These are phyloP conservation scores for Drosophila kanekoi DNA, from an alignment of 2,888 invertebrate genomes.

Conservation along the genomic window DNA sequence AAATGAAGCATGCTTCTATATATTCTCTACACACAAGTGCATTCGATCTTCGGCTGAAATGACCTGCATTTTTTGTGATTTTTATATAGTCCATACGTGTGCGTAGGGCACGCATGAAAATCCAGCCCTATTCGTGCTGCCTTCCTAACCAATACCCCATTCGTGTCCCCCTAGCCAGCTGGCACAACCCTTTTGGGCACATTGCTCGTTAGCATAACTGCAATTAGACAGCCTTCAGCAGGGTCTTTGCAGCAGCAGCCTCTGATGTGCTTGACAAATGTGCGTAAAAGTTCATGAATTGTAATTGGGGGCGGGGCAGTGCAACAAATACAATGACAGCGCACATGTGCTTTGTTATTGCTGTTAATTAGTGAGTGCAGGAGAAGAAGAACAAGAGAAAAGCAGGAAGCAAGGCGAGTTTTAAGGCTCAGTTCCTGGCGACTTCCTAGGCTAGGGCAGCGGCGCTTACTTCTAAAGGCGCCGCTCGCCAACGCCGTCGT, in stretches of 20 bases:
- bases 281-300: constrained; percentile 77
- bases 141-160: neutral
- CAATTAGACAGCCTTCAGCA: constrained; percentile 64
- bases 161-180: neutral
- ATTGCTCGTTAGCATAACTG: constrained; percentile 72
- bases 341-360: constrained; percentile 42
- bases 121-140: constrained; percentile 36
- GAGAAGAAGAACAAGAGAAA: neutral
- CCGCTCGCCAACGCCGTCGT: constrained; percentile 51
- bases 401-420: neutral
- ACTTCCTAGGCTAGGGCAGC: constrained; percentile 46
- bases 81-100: constrained; percentile 58
- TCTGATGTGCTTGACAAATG: constrained; percentile 69
- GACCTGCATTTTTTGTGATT: neutral
- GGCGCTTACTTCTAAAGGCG: constrained; percentile 70
- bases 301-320: constrained; percentile 54
- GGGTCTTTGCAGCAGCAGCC: neutral
- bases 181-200: constrained; percentile 24
- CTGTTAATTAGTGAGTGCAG: constrained; percentile 45
- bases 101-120: constrained; percentile 66
- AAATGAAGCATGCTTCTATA: too few species aligned
- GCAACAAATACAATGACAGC: constrained; percentile 26
- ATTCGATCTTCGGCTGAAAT: neutral
- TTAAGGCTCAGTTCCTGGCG: constrained; percentile 9
- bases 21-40: neutral